Percentiles rank a stretch among this genome's conserved stretches.
These are phyloP conservation scores for Parambassis ranga DNA, from an alignment of 2,797 vertebrate genomes.

Conservation along the genomic window DNA sequence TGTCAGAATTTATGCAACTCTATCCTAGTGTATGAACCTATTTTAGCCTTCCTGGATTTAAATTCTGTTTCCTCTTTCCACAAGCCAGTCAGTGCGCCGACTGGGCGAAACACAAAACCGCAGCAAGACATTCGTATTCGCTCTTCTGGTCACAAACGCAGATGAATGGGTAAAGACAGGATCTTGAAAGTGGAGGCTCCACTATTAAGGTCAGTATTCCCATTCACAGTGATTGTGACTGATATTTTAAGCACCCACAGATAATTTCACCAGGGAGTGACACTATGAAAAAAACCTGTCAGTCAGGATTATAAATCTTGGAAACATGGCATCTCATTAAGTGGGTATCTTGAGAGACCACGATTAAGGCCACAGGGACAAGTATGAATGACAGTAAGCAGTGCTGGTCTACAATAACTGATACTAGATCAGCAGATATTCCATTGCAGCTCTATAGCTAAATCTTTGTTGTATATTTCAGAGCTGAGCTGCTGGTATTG, in stretches of 20 bases:
- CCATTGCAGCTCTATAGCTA: constrained; percentile 45
- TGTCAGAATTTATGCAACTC: no score
- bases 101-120: constrained; percentile 1
- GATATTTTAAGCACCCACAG: constrained; percentile 23
- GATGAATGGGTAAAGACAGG: background rate
- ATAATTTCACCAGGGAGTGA: constrained; percentile 9
- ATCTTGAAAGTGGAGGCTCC: constrained; percentile 17
- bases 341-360: constrained; percentile 31
- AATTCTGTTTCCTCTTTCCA: constrained; percentile 7
- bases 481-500: constrained; percentile 67
- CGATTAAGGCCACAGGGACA: constrained; percentile 23
- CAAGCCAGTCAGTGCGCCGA: background rate
- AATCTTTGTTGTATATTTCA: constrained; percentile 61
- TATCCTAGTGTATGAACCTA: no score
- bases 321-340: constrained; percentile 38
- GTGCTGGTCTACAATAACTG: constrained; percentile 14
- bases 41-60: constrained; percentile 5
- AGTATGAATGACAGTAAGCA: constrained; percentile 51
- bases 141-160: constrained; percentile 1
- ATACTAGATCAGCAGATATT: constrained; percentile 63
- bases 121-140: background rate
- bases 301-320: constrained; percentile 55
- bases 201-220: constrained; percentile 6
- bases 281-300: constrained; percentile 13
- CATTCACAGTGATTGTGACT: constrained; percentile 16